Conservation (phyloP, 2,113 vertebrate genomes). For the Piprites chloris region DNA sequence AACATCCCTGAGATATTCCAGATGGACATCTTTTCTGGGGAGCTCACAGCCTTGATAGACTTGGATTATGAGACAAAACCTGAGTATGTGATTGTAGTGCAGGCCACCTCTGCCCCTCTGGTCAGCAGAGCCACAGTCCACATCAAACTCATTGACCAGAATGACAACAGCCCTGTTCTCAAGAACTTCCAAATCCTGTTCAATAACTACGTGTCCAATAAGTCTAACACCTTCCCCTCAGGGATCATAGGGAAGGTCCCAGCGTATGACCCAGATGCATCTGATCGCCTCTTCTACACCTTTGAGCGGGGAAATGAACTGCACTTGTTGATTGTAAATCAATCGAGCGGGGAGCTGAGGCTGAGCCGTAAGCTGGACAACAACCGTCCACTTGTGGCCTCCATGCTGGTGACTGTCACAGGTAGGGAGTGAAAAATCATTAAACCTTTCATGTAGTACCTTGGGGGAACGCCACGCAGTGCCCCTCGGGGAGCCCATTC, state of each 20-base stretch:
- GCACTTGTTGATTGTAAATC: slow-evolving; percentile 93
- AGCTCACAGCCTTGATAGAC: slow-evolving; percentile 95
- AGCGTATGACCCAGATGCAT: slow-evolving; percentile 93
- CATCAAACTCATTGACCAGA: slow-evolving; percentile 92
- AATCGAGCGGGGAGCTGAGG: slow-evolving; percentile 92
- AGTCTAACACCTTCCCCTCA: slow-evolving; percentile 93
- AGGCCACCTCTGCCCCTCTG: slow-evolving; percentile 94
- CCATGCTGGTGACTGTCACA: slow-evolving; percentile 95
- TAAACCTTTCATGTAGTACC: not conserved
- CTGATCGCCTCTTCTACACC: slow-evolving; percentile 91
- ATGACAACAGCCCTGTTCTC: slow-evolving; percentile 92
- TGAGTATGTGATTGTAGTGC: slow-evolving; percentile 95
- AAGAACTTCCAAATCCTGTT: slow-evolving; percentile 98
- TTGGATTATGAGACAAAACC: slow-evolving; percentile 91
- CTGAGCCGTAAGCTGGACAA: slow-evolving; percentile 97
- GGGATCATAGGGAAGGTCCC: slow-evolving; percentile 93
- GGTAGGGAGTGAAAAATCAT: slow-evolving; percentile 77
- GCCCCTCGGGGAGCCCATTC: not conserved
- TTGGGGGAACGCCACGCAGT: accelerated
- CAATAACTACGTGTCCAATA: slow-evolving; percentile 98
- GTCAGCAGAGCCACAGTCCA: slow-evolving; percentile 94
- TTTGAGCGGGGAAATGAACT: slow-evolving; percentile 95
- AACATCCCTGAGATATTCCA: slow-evolving; percentile 99
- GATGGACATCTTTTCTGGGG: slow-evolving; percentile 99
- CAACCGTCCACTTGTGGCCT: slow-evolving; percentile 93